Base-by-base conservation (phyloP, 2,888 invertebrate genomes). In the Ceramica pisi region DNA sequence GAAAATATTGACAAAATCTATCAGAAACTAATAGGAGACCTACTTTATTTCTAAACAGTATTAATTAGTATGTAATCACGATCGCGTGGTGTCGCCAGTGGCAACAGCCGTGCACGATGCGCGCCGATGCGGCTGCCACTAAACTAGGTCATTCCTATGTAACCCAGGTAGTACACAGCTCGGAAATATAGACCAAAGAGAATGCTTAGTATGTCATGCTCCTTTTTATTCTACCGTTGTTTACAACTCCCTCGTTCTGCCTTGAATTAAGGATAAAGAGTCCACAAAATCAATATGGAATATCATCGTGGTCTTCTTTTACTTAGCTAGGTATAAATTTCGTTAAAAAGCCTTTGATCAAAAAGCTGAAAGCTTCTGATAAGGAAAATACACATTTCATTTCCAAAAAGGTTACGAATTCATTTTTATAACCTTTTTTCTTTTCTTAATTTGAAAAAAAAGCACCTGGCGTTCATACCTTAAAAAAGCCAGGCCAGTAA, bases 91-190 rank as follows among this genome's bases (percentile, higher is more conserved):
- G 83, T 82, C 78, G 81, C 78, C 63, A 75, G 55, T 75, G 67
- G 82, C 75, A 80, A 75, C 75, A 75, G 71, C 70, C 71, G 53
- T 73, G 68, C 75, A 61, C 85, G 78, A 76, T 82, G 86, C 81
- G 85, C 83, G 81, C 77, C 86, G 86, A 73, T 85, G 87, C 87
- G 86, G 86, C 82, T 83, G 76, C 60, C 62, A 72, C 71, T 51
- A 80, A 87, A 84, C 80, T 87, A 82, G 87, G 87, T 87, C 88
- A 86, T 68, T 82, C 71, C 76, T 81, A 82, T 86, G 82, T 76
- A 78, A 68, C 71, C 69, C 74, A 67, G 82, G 74, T 83, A 77
- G 59, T 46, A 62, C 74, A 78, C 70, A 70, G 68, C 66, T 68
- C 26, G 41, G 48, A 51, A 67, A 64, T 80, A 76, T 75, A 72